These are phyloP conservation scores for Zoanthus gigantus DNA, from an alignment of 92 coral and sea anemone species.

Conservation along the genomic window DNA sequence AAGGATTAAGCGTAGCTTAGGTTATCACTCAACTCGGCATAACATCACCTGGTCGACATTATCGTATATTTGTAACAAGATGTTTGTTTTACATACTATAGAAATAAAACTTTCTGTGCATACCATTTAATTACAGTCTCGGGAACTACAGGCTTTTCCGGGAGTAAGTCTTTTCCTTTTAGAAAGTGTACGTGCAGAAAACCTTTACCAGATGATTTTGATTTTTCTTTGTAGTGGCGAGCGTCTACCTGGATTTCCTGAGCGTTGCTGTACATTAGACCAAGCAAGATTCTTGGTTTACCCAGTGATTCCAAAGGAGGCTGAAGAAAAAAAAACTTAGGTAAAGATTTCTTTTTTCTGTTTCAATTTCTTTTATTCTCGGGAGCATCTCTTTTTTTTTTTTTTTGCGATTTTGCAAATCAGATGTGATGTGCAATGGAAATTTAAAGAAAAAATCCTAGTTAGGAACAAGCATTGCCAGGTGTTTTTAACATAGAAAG, in stretches of 20 bases:
- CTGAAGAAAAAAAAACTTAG: constrained; percentile 38
- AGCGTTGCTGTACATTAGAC: constrained; percentile 96
- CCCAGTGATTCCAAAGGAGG: constrained; percentile 85
- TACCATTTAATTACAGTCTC: constrained; percentile 91
- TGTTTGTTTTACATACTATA: not conserved
- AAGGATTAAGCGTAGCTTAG: too few species aligned
- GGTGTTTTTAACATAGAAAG: too few species aligned
- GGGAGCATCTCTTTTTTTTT: too few species aligned
- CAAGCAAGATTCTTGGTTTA: constrained; percentile 84
- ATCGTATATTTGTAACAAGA: too few species aligned
- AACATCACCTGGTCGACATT: too few species aligned
- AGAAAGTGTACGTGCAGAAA: constrained; percentile 94
- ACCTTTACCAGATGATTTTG: constrained; percentile 76
- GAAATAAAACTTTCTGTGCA: not conserved
- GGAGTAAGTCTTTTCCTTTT: constrained; percentile 76
- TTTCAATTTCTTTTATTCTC: too few species aligned
- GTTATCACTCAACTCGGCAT: too few species aligned
- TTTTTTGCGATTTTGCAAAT: too few species aligned
- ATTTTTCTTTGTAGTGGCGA: constrained; percentile 88
- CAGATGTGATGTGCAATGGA: too few species aligned
- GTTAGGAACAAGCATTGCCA: too few species aligned
- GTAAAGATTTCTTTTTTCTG: too few species aligned
- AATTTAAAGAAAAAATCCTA: too few species aligned
- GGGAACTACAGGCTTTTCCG: constrained; percentile 57
- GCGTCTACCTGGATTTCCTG: constrained; percentile 92